A percentile compares a stretch with the other conserved stretches of the same genome.
Conservation (phyloP, 1,140 invertebrate species). For the Camponotus vicinus region DNA sequence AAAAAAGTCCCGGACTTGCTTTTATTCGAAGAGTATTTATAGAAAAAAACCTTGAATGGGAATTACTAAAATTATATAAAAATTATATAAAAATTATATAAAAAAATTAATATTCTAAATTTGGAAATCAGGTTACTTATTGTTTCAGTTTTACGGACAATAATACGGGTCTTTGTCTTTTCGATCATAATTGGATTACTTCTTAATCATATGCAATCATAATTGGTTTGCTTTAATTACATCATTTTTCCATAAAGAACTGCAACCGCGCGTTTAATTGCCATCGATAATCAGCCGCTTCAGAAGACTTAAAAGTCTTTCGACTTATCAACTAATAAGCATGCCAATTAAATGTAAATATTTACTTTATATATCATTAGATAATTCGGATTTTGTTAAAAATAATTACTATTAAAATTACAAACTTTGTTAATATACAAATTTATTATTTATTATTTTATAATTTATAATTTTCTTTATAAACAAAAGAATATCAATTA, state of each 20-base stretch:
- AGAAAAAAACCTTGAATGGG: background rate
- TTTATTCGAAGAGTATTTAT: background rate
- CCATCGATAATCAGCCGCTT: background rate
- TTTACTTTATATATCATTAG: background rate
- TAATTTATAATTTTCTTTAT: background rate
- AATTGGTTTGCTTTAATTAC: conserved; percentile 18
- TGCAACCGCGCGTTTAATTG: conserved; percentile 6
- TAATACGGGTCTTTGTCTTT: background rate
- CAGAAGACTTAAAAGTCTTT: background rate
- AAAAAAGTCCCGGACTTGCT: background rate
- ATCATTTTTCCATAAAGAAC: background rate
- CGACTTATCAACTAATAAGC: background rate
- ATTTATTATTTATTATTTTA: background rate
- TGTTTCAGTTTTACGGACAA: background rate
- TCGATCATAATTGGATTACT: conserved; percentile 5
- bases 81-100: background rate
- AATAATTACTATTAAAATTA: conserved; percentile 6
- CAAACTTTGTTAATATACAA: background rate
- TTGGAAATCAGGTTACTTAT: background rate
- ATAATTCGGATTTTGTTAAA: background rate
- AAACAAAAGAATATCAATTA: background rate
- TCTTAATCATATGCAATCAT: background rate
- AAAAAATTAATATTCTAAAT: background rate
- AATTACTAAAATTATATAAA: background rate
- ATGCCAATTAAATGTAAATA: background rate